phyloP scores from a whole-genome alignment of 2,888 invertebrate genomes.

The Plemyria rubiginata region DNA sequence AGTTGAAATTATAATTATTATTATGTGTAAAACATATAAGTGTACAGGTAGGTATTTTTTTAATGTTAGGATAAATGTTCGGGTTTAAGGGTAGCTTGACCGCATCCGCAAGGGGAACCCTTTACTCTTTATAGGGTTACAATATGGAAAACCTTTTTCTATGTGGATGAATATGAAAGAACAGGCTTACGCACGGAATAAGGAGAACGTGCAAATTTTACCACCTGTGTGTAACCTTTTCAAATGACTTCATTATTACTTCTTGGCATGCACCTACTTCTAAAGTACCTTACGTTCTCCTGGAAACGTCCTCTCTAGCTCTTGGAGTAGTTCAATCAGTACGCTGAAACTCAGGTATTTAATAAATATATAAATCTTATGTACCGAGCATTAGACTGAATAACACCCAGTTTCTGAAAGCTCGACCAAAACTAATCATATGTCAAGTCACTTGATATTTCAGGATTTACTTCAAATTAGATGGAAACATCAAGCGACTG shows the following conservation, averaged over 20 bases:
- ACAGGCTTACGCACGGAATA: conserved; percentile 1
- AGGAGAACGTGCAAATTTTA: background rate
- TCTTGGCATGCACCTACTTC: too few relatives aligned
- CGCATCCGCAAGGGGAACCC: conserved; percentile 16
- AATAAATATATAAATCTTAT: too few relatives aligned
- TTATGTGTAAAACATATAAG: background rate
- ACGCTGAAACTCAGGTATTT: too few relatives aligned
- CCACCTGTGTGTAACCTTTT: background rate
- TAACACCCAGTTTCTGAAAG: too few relatives aligned
- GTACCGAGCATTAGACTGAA: too few relatives aligned
- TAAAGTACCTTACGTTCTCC: too few relatives aligned
- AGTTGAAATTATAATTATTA: conserved; percentile 11
- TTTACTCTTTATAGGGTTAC: conserved; percentile 25
- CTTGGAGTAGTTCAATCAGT: too few relatives aligned
- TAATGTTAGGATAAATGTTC: conserved; percentile 13
- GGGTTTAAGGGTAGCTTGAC: conserved; percentile 23
- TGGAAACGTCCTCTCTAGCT: too few relatives aligned
- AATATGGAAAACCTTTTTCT: conserved; percentile 28
- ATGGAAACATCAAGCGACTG: too few relatives aligned
- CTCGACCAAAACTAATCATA: too few relatives aligned
- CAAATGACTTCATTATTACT: background rate
- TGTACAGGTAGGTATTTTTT: conserved; percentile 2
- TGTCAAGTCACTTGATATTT: too few relatives aligned
- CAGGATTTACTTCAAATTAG: too few relatives aligned
- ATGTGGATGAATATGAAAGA: conserved; percentile 25